Evolutionary conservation across 2,888 invertebrate species (phyloP).

Genomic region (Sarcophaga variegata): DNA sequence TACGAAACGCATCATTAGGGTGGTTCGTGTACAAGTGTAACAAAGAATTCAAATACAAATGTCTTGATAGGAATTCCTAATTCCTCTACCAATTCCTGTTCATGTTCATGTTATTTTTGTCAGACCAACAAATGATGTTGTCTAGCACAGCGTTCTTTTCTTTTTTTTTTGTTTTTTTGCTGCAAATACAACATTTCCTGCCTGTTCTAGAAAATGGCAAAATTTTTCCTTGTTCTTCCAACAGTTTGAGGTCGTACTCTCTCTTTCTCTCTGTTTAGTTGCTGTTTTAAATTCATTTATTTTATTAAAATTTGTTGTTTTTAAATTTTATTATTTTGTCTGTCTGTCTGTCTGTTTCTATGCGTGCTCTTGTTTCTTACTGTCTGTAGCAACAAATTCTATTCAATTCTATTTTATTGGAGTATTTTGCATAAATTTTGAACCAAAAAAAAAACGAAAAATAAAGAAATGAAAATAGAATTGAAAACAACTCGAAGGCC

Average conservation of each 20-base stretch:
- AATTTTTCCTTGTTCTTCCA: constrained; percentile 13
- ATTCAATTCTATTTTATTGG: constrained; percentile 5
- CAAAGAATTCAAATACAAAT: not conserved
- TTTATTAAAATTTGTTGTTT: constrained; percentile 15
- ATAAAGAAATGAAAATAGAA: not conserved
- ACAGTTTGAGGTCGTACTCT: constrained; percentile 10
- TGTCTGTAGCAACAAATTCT: too few relatives aligned
- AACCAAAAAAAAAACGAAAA: not conserved
- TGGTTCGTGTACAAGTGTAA: not conserved
- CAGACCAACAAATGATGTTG: not conserved
- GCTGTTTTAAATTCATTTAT: constrained; percentile 44
- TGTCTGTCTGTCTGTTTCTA: not conserved
- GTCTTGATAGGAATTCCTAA: not conserved
- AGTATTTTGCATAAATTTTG: not conserved
- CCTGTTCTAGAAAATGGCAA: constrained; percentile 26
- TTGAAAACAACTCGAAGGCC: constrained; percentile 21
- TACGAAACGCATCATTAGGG: not conserved
- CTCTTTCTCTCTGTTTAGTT: not conserved
- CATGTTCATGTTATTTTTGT: not conserved
- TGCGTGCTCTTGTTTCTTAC: not conserved
- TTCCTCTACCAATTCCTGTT: not conserved
- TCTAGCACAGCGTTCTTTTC: not conserved
- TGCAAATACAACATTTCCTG: constrained; percentile 49
- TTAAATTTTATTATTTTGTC: not conserved
- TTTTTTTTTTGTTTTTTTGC: not conserved